Conservation (phyloP, 2,888 invertebrate species). For the Zaprionus obscuricornis region DNA sequence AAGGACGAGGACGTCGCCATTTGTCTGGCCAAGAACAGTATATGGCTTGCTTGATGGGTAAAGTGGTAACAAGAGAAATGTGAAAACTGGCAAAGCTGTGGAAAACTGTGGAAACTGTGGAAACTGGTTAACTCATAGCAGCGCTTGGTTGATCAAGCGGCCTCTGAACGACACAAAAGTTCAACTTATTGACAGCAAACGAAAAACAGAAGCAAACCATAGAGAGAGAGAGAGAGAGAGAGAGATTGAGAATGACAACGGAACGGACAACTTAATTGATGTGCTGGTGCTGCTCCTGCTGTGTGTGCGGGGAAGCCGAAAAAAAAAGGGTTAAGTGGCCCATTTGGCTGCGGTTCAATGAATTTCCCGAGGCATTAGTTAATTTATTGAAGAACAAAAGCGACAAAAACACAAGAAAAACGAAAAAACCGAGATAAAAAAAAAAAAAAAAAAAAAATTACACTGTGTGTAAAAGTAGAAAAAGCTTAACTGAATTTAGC, state of each 20-base stretch:
- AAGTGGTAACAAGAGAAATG: slow-evolving; percentile 5
- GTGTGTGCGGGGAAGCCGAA: slow-evolving; percentile 3
- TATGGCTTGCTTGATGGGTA: neutral
- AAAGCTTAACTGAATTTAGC: slow-evolving; percentile 16
- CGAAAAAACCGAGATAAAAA: slow-evolving; percentile 2
- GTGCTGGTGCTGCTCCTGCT: slow-evolving; percentile 27
- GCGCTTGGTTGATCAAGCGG: slow-evolving; percentile 61
- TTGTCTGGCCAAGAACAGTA: slow-evolving; percentile 26
- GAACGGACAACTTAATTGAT: slow-evolving; percentile 60
- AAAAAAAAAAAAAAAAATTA: neutral
- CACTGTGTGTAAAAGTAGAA: neutral
- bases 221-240: neutral
- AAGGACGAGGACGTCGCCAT: slow-evolving; percentile 26
- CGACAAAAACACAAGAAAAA: neutral
- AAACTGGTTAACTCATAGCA: slow-evolving; percentile 5
- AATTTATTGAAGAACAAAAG: slow-evolving; percentile 48
- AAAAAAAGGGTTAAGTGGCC: slow-evolving; percentile 61
- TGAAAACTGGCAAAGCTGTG: no score
- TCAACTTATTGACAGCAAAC: slow-evolving; percentile 60
- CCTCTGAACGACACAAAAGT: slow-evolving; percentile 50
- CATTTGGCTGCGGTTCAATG: slow-evolving; percentile 63
- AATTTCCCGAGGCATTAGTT: slow-evolving; percentile 38
- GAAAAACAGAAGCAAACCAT: neutral
- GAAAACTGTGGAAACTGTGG: neutral
- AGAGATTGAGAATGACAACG: no score